phyloP scores from a whole-genome alignment of 2,888 invertebrate species.

The Xanthorhoe spadicearia region DNA sequence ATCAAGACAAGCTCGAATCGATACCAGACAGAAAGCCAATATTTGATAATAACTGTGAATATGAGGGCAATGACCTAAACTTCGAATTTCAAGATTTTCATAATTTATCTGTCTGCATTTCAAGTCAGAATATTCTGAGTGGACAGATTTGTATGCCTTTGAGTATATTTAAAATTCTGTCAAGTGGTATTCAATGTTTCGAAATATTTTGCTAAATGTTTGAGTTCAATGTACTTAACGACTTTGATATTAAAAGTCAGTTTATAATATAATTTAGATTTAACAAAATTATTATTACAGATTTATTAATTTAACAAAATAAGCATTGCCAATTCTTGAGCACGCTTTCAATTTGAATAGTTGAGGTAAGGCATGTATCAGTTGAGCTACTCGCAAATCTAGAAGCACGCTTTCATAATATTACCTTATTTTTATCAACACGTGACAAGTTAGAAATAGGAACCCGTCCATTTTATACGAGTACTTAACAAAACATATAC shows the following conservation, averaged over 20 bases:
- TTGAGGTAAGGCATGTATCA: too few species aligned
- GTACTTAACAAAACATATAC: constrained; percentile 4
- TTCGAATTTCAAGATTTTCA: constrained; percentile 31
- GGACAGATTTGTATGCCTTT: constrained; percentile 10
- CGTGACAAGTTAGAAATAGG: too few species aligned
- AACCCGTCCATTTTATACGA: too few species aligned
- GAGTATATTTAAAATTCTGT: not conserved
- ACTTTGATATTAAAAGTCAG: too few species aligned
- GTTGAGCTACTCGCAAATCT: too few species aligned
- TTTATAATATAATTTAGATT: too few species aligned
- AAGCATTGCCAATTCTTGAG: too few species aligned
- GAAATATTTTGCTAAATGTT: not conserved
- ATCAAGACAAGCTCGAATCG: constrained; percentile 21
- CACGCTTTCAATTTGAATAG: too few species aligned
- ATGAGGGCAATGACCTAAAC: constrained; percentile 32
- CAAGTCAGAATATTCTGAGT: constrained; percentile 9
- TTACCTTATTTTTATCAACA: too few species aligned
- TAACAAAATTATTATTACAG: too few species aligned
- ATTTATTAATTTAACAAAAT: too few species aligned
- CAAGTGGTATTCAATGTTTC: not conserved
- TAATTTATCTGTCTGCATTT: constrained; percentile 39
- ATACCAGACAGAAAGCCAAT: constrained; percentile 16
- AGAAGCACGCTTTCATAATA: too few species aligned
- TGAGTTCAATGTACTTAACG: not conserved
- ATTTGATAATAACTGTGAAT: constrained; percentile 21